phyloP scores from a whole-genome alignment of 2,797 vertebrate genomes.

The Alauda arvensis region DNA sequence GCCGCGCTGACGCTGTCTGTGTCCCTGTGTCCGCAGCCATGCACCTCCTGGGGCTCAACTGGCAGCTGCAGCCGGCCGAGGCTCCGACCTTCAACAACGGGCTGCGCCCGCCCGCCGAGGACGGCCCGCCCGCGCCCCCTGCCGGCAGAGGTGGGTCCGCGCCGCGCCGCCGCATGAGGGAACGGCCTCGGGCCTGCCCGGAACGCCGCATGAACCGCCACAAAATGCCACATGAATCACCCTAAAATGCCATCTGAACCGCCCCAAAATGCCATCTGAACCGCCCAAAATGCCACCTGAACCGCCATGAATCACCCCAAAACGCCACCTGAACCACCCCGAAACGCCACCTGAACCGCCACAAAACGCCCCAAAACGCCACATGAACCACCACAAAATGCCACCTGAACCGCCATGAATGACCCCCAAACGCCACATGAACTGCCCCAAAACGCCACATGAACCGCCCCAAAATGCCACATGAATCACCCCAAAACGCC shows the following conservation, averaged over 20 bases:
- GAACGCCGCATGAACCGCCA: neutral
- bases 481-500: neutral
- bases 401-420: too few species aligned
- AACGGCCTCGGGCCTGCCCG: too few species aligned
- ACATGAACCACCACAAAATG: too few species aligned
- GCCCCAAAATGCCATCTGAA: too few species aligned
- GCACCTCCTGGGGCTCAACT: conserved; percentile 94
- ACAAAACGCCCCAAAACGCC: neutral
- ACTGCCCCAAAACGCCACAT: neutral
- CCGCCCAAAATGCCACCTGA: neutral
- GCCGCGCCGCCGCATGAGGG: neutral
- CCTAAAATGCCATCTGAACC: too few species aligned
- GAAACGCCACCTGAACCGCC: neutral
- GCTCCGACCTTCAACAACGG: conserved; percentile 92
- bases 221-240: neutral
- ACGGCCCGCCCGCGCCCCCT: conserved; percentile 90
- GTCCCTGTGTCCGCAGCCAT: conserved; percentile 75
- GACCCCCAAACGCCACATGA: neutral
- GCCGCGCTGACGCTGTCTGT: neutral
- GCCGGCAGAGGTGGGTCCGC: conserved; percentile 87
- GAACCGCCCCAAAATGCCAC: neutral
- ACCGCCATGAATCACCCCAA: neutral
- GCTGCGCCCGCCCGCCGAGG: conserved; percentile 61
- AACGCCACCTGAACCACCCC: neutral
- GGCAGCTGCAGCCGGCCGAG: conserved; percentile 93